phyloP scores from a whole-genome alignment of 2,888 invertebrate genomes.

The Leptinotarsa rubiginosa region DNA sequence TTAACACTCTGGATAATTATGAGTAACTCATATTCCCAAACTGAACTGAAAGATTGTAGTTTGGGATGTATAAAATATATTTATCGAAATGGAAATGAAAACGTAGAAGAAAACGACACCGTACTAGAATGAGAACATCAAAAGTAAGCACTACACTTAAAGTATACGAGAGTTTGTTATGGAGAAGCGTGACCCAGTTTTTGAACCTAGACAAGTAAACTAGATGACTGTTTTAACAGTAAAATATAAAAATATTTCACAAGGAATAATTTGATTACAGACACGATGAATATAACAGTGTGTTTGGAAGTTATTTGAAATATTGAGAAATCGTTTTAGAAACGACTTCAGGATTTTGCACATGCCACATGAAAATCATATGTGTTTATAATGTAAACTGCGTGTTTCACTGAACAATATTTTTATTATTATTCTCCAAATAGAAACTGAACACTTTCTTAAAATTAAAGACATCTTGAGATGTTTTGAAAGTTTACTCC shows the following conservation, averaged over 20 bases:
- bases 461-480: too few species aligned
- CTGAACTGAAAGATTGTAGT: too few species aligned
- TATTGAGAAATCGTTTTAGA: not conserved
- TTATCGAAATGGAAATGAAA: not conserved
- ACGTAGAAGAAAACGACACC: not conserved
- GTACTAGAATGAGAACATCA: not conserved
- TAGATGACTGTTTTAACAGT: not conserved
- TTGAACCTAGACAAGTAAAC: not conserved
- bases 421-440: too few species aligned
- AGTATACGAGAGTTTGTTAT: not conserved
- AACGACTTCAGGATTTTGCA: too few species aligned
- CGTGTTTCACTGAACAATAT: too few species aligned
- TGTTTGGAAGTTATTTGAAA: not conserved
- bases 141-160: slow-evolving; percentile 8
- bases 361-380: too few species aligned
- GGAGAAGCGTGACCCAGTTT: slow-evolving; percentile 1
- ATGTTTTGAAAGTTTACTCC: too few species aligned
- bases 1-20: too few species aligned
- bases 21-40: too few species aligned
- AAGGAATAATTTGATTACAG: not conserved
- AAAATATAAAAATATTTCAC: not conserved
- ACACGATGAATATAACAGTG: not conserved
- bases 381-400: too few species aligned
- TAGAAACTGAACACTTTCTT: too few species aligned
- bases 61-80: too few species aligned